These are phyloP conservation scores for Lingula anatina DNA, from an alignment of 2,888 invertebrate genomes.

Conservation along the genomic window DNA sequence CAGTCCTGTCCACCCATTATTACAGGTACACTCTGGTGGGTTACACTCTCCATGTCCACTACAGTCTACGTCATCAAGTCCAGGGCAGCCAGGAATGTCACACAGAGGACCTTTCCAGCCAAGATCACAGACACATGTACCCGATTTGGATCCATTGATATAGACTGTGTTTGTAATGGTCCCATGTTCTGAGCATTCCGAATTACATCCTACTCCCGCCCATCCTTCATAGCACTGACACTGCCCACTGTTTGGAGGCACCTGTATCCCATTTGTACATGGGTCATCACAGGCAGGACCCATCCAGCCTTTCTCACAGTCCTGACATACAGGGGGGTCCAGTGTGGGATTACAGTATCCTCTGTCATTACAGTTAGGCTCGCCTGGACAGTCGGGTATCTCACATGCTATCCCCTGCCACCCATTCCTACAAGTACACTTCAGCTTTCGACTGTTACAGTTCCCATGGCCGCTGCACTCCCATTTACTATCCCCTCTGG, in stretches of 20 bases:
- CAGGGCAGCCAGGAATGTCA: constrained; percentile 34
- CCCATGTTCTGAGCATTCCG: constrained; percentile 32
- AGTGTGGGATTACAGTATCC: constrained; percentile 20
- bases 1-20: constrained; percentile 26
- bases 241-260: constrained; percentile 20
- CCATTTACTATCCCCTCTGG: constrained; percentile 16
- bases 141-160: too few species aligned
- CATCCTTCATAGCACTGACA: constrained; percentile 31
- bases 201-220: constrained; percentile 31
- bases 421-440: constrained; percentile 25
- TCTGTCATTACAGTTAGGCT: constrained; percentile 21
- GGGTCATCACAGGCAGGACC: constrained; percentile 31
- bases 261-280: constrained; percentile 23
- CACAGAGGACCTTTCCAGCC: constrained; percentile 32
- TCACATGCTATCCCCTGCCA: constrained; percentile 28
- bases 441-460: constrained; percentile 24
- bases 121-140: constrained; percentile 22
- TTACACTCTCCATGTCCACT: constrained; percentile 35
- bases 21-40: constrained; percentile 27
- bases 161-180: constrained; percentile 10
- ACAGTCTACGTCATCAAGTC: constrained; percentile 25
- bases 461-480: constrained; percentile 28
- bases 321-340: constrained; percentile 21
- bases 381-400: constrained; percentile 24
- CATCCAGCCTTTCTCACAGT: constrained; percentile 26